phyloP scores from a whole-genome alignment of 2,113 vertebrate genomes.

The Halcyon malimbica region DNA sequence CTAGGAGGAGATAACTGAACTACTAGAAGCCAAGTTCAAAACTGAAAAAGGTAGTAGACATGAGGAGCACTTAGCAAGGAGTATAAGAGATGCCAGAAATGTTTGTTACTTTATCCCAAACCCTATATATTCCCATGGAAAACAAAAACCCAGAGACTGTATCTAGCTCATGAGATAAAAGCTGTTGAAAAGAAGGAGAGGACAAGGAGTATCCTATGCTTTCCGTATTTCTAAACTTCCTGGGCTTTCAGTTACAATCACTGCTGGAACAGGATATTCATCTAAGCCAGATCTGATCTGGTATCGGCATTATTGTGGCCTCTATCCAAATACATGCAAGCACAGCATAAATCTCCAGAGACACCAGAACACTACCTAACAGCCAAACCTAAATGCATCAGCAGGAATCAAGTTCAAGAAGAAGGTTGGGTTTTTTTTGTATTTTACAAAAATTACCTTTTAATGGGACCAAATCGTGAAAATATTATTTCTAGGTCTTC shows the following conservation, averaged over 20 bases:
- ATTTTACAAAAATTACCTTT: slow-evolving; percentile 79
- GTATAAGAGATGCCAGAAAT: rapidly evolving
- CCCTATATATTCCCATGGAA: not conserved
- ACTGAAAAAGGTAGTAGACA: not conserved
- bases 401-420: not conserved
- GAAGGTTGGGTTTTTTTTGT: not conserved
- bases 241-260: not conserved
- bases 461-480: slow-evolving; percentile 92
- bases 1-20: not conserved
- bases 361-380: not conserved
- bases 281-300: not conserved
- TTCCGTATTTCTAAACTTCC: not conserved
- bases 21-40: not conserved
- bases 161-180: not conserved
- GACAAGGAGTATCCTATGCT: rapidly evolving
- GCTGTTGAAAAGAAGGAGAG: not conserved
- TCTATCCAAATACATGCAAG: not conserved
- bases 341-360: not conserved
- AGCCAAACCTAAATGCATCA: not conserved
- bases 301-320: not conserved
- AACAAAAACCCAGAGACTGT: not conserved
- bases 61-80: not conserved
- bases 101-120: not conserved
- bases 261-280: not conserved
- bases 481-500: slow-evolving; percentile 98